Conservation (phyloP, 2,797 vertebrate species). For the Phoebastria nigripes region DNA sequence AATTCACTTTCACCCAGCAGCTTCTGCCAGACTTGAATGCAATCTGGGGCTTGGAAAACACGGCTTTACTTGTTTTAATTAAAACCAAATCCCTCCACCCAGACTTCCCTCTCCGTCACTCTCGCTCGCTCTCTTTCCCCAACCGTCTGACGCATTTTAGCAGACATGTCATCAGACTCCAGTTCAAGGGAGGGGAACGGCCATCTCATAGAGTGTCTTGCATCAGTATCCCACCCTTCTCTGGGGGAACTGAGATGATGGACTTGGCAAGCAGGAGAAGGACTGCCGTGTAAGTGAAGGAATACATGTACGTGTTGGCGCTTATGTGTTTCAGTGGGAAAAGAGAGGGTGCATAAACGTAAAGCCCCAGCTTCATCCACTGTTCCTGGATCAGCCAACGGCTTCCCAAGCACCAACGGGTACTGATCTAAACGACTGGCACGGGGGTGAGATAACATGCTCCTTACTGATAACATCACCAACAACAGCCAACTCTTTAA, state of each 20-base stretch:
- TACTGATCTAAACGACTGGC: not conserved
- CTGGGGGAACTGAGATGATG: not conserved
- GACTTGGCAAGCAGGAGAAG: not conserved
- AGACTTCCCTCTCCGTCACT: not conserved
- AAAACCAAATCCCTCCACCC: conserved; percentile 52
- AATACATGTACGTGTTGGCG: rapidly evolving
- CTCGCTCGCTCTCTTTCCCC: not conserved
- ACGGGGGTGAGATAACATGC: not conserved
- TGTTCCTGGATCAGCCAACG: not conserved
- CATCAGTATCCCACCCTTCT: conserved; percentile 35
- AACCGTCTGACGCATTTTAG: not conserved
- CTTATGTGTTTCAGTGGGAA: not conserved
- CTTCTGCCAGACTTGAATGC: not conserved
- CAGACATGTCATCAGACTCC: conserved; percentile 42
- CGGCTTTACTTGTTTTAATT: conserved; percentile 36
- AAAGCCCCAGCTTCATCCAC: not conserved
- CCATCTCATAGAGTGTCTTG: not conserved
- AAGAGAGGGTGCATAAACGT: not conserved
- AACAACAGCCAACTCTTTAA: not conserved
- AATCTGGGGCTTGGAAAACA: conserved; percentile 30
- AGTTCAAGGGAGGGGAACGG: not conserved
- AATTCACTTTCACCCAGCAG: not conserved
- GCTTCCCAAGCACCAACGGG: not conserved
- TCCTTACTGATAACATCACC: not conserved
- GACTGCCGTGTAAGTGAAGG: not conserved